Base-by-base conservation (phyloP, 2,888 invertebrate genomes). In the Agrochola lychnidis region DNA sequence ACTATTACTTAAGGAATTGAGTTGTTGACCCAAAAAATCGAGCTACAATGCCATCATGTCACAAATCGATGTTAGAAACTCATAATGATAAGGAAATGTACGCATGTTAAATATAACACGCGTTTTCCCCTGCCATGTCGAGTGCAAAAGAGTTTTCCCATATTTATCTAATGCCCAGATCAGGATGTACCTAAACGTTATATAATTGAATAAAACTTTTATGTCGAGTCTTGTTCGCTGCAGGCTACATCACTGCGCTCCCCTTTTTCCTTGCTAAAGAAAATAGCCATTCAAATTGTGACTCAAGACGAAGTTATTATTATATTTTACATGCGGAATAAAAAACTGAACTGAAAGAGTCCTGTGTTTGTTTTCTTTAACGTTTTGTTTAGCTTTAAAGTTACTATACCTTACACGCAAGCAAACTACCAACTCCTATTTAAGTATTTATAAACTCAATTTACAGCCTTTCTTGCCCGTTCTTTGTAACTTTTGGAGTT, bases 201-300 rank as follows among this genome's bases (percentile, higher is more conserved):
- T 57, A 70, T 72, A 75, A 81, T 81, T 62, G 74, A 83, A 77
- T 74, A 75, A n/a, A 71, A 73, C 57, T 87, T 85, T 82, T 62
- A 73, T 75, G 70, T 73, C 70, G 73, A 57, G 62, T n/a, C 61
- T 73, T 16, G 59, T 74, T 63, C 59, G 69, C 83, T 69, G 62
- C 53, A 48, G 78, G 86, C 86, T 70, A 70, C 53, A 69, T 71
- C 78, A 74, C 56, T 6, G 25, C 45, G 71, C 66, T 77, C 78
- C 82, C 69, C 75, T 73, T 70, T 78, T 81, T 73, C 66, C 72
- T 66, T 48, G 48, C 40, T 63, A 73, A 63, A 71, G 78, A 78
- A 79, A 86, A 82, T 79, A 75, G 71, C 73, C 72, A 77, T 77
- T 67, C 63, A 71, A 85, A 85, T 78, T 78, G 82, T 75, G 73